Evolutionary conservation across 2,888 invertebrate species (phyloP).

Genomic region (Vannuccia rotundouncinata): DNA sequence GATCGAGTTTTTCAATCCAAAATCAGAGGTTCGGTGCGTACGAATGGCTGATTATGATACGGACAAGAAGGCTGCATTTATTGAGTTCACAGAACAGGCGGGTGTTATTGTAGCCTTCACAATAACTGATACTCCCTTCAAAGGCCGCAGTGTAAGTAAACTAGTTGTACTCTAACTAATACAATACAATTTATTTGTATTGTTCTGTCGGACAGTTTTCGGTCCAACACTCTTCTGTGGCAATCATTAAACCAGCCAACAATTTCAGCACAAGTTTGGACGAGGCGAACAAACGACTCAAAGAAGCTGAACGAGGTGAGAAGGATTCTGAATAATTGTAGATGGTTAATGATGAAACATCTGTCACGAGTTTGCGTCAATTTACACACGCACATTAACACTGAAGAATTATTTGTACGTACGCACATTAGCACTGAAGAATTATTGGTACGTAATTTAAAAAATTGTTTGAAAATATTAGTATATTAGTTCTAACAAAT

Average conservation of each 20-base stretch:
- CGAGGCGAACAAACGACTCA: conserved; percentile 9
- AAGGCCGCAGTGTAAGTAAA: conserved; percentile 45
- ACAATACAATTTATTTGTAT: conserved; percentile 24
- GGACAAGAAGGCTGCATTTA: conserved; percentile 60
- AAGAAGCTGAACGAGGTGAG: background rate
- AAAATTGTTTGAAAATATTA: too few relatives aligned
- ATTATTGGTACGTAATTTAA: too few relatives aligned
- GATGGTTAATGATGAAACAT: too few relatives aligned
- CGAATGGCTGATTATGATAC: conserved; percentile 60
- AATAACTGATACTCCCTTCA: conserved; percentile 29
- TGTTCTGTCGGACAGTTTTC: too few relatives aligned
- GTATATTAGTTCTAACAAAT: too few relatives aligned
- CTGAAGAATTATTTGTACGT: too few relatives aligned
- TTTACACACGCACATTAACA: too few relatives aligned
- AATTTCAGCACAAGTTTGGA: conserved; percentile 27
- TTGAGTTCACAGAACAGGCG: conserved; percentile 87
- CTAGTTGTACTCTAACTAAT: conserved; percentile 42
- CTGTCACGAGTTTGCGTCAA: too few relatives aligned
- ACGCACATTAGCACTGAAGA: too few relatives aligned
- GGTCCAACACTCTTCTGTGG: conserved; percentile 25
- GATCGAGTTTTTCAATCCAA: conserved; percentile 33
- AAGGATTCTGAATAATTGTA: too few relatives aligned
- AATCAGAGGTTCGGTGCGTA: conserved; percentile 35
- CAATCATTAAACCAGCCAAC: conserved; percentile 33
- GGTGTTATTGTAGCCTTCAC: conserved; percentile 74